Evolutionary conservation across 2,797 vertebrate species (phyloP), one percentile per base, ranked within the genome.

Genomic region (Micromesistius poutassou): DNA sequence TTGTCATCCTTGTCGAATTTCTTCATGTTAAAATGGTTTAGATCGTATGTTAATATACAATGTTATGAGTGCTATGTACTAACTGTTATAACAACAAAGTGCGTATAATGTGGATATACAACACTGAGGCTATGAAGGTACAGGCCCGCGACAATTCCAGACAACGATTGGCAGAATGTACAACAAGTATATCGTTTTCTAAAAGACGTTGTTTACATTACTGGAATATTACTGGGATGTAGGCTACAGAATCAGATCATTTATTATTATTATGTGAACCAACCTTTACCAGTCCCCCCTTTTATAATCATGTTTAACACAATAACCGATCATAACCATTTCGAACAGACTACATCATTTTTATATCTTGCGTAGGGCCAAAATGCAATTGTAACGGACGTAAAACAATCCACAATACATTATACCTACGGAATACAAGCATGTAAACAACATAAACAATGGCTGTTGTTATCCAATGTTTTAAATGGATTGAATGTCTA

Each of bases 391-490:
- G n/a, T 28, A 66, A 10, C 5, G 28, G 28, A 30, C 62, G 14
- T 66, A 25, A 25, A 10, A 28, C 30, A 8, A 71, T 71, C 68
- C 13, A 1, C 30, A 30, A 30, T 28, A 71, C 68, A 71, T 71
- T 13, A 71, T 28, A 71, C 28, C 68, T 71, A 30, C 68, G 10
- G 28, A 16, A 30, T 28, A 30, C 30, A 30, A 30, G 10, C 30
- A 28, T 70, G 68, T 30, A 10, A 30, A 13, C 2, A 10, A 10
- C 25, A 4, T 70, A 30, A 28, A 70, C 62, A 30, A 30, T 70
- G 28, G 22, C 76, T 2, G 75, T 36, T 71, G 8, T 42, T 62
- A 35, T 42, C 22, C n/a, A 28, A 5, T 79, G 10, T 81, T 22
- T 22, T 4, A 55, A 6, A 1, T 22, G n/a, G n/a, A 55, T n/a